Conservation (phyloP, 2,888 invertebrate genomes). For the Drosophila seclusa region DNA sequence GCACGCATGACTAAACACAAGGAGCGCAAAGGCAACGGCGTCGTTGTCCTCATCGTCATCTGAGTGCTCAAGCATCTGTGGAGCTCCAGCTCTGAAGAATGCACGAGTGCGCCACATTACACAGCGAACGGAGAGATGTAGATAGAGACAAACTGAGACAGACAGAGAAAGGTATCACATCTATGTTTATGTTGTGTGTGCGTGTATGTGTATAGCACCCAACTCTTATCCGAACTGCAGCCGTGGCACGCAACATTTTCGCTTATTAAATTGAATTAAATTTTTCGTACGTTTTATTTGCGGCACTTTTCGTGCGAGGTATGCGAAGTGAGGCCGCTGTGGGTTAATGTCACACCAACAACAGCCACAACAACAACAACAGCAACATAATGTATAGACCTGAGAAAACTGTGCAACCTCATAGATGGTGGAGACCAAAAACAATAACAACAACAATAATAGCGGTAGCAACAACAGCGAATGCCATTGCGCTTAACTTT, state of each 20-base stretch:
- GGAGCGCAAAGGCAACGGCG: slow-evolving; percentile 16
- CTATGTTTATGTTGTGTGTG: slow-evolving; percentile 10
- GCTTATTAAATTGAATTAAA: slow-evolving; percentile 81
- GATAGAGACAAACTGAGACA: slow-evolving; percentile 6
- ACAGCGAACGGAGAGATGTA: slow-evolving; percentile 29
- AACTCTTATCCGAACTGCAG: slow-evolving; percentile 41
- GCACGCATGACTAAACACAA: slow-evolving; percentile 67
- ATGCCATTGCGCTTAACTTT: slow-evolving; percentile 72
- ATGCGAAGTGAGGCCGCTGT: slow-evolving; percentile 62
- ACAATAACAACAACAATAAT: slow-evolving; percentile 15
- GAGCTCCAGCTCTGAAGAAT: slow-evolving; percentile 59
- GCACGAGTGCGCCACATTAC: slow-evolving; percentile 77
- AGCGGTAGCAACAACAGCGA: slow-evolving; percentile 25
- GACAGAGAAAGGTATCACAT: slow-evolving; percentile 1
- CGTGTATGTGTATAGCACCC: slow-evolving; percentile 18
- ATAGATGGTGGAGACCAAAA: slow-evolving; percentile 36
- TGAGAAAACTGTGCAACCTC: slow-evolving; percentile 36
- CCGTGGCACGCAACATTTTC: slow-evolving; percentile 78
- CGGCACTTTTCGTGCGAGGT: slow-evolving; percentile 75
- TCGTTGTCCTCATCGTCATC: slow-evolving; percentile 40
- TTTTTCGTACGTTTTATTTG: slow-evolving; percentile 81
- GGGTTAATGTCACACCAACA: slow-evolving; percentile 73
- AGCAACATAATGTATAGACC: slow-evolving; percentile 1
- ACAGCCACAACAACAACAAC: slow-evolving; percentile 17
- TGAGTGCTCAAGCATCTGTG: slow-evolving; percentile 35